phyloP scores from a whole-genome alignment of 92 coral and sea anemone species.

The Umimayanthus chanpuru region DNA sequence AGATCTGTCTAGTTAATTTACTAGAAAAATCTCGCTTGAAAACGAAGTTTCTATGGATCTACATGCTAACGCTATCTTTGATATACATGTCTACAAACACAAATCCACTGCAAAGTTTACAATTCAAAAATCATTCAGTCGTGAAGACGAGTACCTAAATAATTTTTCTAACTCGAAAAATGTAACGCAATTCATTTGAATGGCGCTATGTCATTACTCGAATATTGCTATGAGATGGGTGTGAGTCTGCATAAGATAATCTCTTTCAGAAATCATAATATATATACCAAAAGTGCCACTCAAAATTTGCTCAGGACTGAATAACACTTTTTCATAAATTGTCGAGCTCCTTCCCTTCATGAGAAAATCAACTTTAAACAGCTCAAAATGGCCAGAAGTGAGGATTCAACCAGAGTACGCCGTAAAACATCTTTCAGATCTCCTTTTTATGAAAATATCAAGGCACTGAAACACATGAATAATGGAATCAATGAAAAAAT shows the following conservation, averaged over 20 bases:
- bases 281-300: slow-evolving; percentile 4
- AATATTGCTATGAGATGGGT: slow-evolving; percentile 28
- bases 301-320: slow-evolving; percentile 1
- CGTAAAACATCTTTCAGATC: slow-evolving; percentile 28
- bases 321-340: background rate
- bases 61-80: slow-evolving; percentile 8
- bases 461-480: slow-evolving; percentile 21
- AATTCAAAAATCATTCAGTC: slow-evolving; percentile 12
- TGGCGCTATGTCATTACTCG: background rate
- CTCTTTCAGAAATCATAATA: slow-evolving; percentile 9
- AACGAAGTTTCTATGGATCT: background rate
- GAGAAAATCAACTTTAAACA: background rate
- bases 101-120: background rate
- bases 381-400: background rate
- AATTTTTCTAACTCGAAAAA: background rate
- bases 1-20: slow-evolving; percentile 1
- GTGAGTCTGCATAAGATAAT: slow-evolving; percentile 18
- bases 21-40: background rate
- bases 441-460: slow-evolving; percentile 28
- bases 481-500: slow-evolving; percentile 6
- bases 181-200: background rate
- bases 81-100: slow-evolving; percentile 14
- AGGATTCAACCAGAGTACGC: background rate
- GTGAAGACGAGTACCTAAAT: background rate
- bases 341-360: background rate